Percentiles rank a stretch among this genome's conserved stretches.
Conservation (phyloP, 2,113 vertebrate species). For the Sebastes fasciatus region DNA sequence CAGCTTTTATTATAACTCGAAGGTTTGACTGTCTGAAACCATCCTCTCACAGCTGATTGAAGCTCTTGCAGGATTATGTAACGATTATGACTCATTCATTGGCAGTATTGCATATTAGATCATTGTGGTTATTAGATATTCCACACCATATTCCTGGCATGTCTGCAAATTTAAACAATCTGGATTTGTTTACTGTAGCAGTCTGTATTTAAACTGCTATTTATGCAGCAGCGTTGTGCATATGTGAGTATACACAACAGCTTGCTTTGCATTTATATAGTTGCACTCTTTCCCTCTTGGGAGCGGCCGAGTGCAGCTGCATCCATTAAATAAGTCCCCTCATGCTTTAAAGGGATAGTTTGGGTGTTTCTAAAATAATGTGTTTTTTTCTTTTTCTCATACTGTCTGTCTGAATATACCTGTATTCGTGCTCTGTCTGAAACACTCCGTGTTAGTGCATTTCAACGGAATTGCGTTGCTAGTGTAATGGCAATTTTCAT, state of each 20-base stretch:
- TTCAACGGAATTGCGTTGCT: too few relatives aligned
- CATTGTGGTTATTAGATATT: constrained; percentile 20
- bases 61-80: not conserved
- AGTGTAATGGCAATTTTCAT: too few relatives aligned
- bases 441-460: too few relatives aligned
- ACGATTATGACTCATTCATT: constrained; percentile 5
- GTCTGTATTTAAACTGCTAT: constrained; percentile 1
- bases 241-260: not conserved
- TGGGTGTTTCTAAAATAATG: too few relatives aligned
- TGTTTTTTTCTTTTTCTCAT: too few relatives aligned
- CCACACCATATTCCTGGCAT: not conserved
- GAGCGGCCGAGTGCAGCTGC: not conserved
- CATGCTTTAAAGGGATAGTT: not conserved
- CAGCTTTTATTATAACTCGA: not conserved
- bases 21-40: constrained; percentile 19
- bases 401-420: too few relatives aligned
- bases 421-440: too few relatives aligned
- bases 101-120: constrained; percentile 14
- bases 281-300: not conserved
- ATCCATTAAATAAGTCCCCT: not conserved
- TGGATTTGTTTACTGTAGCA: constrained; percentile 22
- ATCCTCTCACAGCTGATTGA: constrained; percentile 3
- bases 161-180: constrained; percentile 22
- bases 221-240: not conserved
- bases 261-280: constrained; percentile 30